These are phyloP conservation scores for Chesias legatella DNA, from an alignment of 2,888 invertebrate genomes.

Conservation along the genomic window DNA sequence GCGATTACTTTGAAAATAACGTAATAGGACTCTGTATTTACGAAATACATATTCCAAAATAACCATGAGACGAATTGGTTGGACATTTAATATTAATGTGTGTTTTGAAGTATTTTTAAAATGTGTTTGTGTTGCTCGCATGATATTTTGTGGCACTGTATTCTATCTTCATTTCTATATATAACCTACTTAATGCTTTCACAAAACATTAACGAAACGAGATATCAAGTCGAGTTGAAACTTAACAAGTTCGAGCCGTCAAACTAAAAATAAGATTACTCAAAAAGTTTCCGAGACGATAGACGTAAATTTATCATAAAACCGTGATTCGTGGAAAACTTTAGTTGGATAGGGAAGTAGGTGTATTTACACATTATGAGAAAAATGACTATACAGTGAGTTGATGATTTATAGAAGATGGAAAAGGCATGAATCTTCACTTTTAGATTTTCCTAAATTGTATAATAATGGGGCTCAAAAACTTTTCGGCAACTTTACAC, in stretches of 20 bases:
- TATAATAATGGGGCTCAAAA: too few species aligned
- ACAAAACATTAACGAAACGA: constrained; percentile 29
- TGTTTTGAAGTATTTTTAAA: background rate
- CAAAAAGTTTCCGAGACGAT: constrained; percentile 34
- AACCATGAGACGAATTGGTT: too few species aligned
- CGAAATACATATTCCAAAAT: too few species aligned
- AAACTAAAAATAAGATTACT: constrained; percentile 43
- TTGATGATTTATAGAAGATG: constrained; percentile 55
- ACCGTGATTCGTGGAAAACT: constrained; percentile 66
- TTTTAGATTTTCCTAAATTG: too few species aligned
- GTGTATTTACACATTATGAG: constrained; percentile 55
- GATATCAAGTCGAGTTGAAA: constrained; percentile 24
- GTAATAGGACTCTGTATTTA: too few species aligned
- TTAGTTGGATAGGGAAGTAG: constrained; percentile 46
- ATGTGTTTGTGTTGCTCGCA: constrained; percentile 12
- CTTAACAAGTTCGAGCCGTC: constrained; percentile 33
- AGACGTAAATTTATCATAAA: constrained; percentile 62
- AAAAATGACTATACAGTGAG: constrained; percentile 55
- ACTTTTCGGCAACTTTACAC: too few species aligned
- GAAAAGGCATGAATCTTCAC: constrained; percentile 9
- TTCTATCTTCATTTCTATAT: constrained; percentile 14
- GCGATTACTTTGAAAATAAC: too few species aligned
- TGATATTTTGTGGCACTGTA: constrained; percentile 14
- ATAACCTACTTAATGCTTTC: constrained; percentile 22
- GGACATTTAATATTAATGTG: too few species aligned